A percentile compares a stretch with the other conserved stretches of the same genome.
Evolutionary conservation across 2,888 invertebrate genomes (phyloP).

Genomic region (Athalia cordata): DNA sequence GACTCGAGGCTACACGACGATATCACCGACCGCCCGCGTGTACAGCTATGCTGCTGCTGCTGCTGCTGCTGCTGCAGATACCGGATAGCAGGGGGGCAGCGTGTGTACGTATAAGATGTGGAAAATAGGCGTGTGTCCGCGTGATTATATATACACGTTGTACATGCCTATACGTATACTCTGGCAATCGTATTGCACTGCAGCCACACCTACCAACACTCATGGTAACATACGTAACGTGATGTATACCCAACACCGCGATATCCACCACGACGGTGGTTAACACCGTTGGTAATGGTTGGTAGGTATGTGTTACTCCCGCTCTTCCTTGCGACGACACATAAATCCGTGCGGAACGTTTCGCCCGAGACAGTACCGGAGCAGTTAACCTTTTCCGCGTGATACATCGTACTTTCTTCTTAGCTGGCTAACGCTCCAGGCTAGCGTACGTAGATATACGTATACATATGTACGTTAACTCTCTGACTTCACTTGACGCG

Average conservation of each 20-base stretch:
- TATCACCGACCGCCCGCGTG: constrained; percentile 10
- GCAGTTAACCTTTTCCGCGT: constrained; percentile 40
- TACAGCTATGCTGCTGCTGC: too few species aligned
- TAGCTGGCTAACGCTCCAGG: constrained; percentile 9
- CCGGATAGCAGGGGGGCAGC: background rate
- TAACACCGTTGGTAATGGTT: background rate
- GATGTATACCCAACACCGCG: too few species aligned
- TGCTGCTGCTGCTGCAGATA: background rate
- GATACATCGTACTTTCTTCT: constrained; percentile 42
- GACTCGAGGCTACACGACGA: constrained; percentile 29
- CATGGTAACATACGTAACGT: too few species aligned
- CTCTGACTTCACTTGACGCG: constrained; percentile 4
- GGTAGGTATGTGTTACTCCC: background rate
- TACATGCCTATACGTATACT: too few species aligned
- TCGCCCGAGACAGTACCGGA: constrained; percentile 41
- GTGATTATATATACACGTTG: too few species aligned
- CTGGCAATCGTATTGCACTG: too few species aligned
- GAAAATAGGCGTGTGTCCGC: too few species aligned
- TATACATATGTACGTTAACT: background rate
- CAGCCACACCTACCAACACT: too few species aligned
- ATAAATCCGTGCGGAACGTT: constrained; percentile 41
- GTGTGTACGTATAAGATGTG: too few species aligned
- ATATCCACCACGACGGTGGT: background rate
- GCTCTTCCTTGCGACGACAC: constrained; percentile 35
- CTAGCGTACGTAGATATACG: constrained; percentile 1